Base-by-base conservation (phyloP, 2,113 vertebrate species). In the Steatornis caripensis region DNA sequence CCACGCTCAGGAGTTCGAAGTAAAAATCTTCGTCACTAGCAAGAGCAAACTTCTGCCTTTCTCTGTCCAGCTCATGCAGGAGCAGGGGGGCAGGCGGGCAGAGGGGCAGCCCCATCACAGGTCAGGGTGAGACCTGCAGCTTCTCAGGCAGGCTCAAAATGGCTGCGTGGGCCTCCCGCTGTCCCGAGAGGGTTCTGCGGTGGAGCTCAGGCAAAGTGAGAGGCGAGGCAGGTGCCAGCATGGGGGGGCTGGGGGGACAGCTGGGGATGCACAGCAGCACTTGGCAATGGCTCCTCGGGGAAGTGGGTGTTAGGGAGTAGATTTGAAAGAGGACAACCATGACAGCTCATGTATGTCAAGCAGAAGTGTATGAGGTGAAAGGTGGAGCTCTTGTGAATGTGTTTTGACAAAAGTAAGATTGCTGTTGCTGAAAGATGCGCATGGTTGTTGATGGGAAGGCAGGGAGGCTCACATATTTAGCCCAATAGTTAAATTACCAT, bases 41-140 rank as follows among this genome's bases (percentile, higher is more conserved):
- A 43, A 81, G 48, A n/a, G 20, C 17, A 19, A 66, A 0, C 9
- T 36, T 9, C n/a, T 27, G 37, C 34, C 15, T 26, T 57, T 26
- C 30, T 57, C 53, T 12, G 36, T 8, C 53, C 9, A 10, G 37
- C 54, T 90, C 4, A 1, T 0, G 2, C 45, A 12, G 39, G 72
- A 61, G 39, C 55, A 2, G 34, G 2, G 2, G 49, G 26, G 18
- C 2, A 5, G 55, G 68, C 5, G 1, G 37, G 37, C 4, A 3
- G 29, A n/a, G 15, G 17, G 36, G 21, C 0, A 1, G 54, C 36
- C 16, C 10, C 19, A 0, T 10, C 0, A 2, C 1, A 0, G 58
- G 26, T 13, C 39, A 1, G 10, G 32, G 26, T 8, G 76, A 17
- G 80, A 9, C 7, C 57, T 4, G 27, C 2, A 18, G 39, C 43